Conservation (phyloP, 64 coral and sea anemone species). For the Montipora foliosa region DNA sequence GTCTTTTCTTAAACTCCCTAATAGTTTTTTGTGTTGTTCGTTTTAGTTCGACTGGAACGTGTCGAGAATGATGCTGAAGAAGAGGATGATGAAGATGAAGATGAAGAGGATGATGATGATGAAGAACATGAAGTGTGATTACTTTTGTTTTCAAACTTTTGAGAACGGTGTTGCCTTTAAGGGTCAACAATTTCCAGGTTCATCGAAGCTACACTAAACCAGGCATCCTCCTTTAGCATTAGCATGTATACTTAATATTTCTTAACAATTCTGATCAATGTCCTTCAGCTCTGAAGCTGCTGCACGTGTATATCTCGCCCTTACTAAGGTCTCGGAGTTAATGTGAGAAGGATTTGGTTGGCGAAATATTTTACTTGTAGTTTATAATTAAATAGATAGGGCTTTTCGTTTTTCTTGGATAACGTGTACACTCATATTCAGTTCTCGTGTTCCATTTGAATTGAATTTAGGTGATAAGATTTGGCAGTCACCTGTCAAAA, state of each 20-base stretch:
- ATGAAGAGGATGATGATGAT: conserved; percentile 2
- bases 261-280: background rate
- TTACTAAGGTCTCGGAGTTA: background rate
- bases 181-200: background rate
- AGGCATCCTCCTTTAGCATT: background rate
- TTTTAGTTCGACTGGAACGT: conserved; percentile 58
- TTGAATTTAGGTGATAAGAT: no score
- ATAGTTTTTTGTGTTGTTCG: background rate
- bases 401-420: background rate
- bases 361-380: background rate
- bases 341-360: background rate
- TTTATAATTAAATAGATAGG: background rate
- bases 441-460: no score
- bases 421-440: no score
- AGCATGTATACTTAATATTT: background rate
- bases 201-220: background rate
- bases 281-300: background rate
- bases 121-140: conserved; percentile 49
- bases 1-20: no score
- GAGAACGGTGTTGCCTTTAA: background rate
- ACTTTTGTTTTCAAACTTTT: background rate
- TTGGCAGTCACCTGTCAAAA: no score
- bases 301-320: no score
- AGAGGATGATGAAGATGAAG: background rate
- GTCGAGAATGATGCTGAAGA: conserved; percentile 40